Evolutionary conservation across 2,797 vertebrate genomes (phyloP).

Genomic region (Sebastes iracundus): DNA sequence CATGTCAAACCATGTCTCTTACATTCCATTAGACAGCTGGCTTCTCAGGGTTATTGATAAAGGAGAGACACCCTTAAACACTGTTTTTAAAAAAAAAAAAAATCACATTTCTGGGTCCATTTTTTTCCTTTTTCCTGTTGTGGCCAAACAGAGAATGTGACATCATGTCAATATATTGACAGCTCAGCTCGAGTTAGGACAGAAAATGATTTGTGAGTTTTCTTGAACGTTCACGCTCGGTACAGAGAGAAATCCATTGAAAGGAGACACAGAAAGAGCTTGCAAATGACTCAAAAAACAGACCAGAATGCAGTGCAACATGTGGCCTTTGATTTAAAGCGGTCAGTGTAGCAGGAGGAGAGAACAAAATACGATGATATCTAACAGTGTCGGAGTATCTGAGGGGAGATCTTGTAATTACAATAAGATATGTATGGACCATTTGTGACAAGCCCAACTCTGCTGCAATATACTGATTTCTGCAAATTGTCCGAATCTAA

Average conservation of each 20-base stretch:
- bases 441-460: background rate
- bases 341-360: background rate
- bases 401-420: background rate
- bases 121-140: background rate
- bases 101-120: background rate
- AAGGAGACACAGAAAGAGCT: background rate
- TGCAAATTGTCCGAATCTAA: background rate
- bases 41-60: background rate
- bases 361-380: background rate
- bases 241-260: background rate
- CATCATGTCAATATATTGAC: background rate
- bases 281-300: background rate
- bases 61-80: background rate
- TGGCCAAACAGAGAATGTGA: background rate
- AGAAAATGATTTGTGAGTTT: background rate
- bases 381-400: background rate
- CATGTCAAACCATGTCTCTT: background rate
- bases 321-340: background rate
- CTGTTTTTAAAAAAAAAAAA: background rate
- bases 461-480: background rate
- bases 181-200: background rate
- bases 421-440: background rate
- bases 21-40: slow-evolving; percentile 9
- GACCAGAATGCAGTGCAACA: background rate
- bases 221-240: background rate